Evolutionary conservation across 1,140 invertebrate genomes (phyloP), one percentile per base, ranked within the genome.

Genomic region (Capitella teleta): DNA sequence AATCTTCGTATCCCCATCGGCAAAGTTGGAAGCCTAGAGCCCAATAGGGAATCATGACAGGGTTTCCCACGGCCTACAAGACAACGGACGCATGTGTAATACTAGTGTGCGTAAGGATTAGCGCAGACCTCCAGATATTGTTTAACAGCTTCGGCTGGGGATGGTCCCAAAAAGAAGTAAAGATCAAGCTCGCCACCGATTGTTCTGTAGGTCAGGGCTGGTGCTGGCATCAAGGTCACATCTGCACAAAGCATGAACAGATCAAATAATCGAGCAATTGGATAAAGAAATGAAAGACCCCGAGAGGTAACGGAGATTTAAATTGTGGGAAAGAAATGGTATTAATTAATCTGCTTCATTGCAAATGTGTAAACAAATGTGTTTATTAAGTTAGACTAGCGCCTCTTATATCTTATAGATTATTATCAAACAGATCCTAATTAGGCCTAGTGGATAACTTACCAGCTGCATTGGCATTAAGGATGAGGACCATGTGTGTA

Each of bases 131-230:
- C n/a, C 16, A 21, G 36, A 1, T 84, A 81, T 63, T 87, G 86
- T 68, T 89, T 84, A 36, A 75, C 66, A 1, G 84, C 72, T 34
- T 87, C 83, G 52, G 85, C 80, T 1, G 87, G 85, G 10, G 58
- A 57, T 26, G 66, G 62, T 41, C 68, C 70, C 30, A 68, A 42
- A 44, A 70, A 71, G 25, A 72, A 53, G 51, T 63, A 72, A 45
- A 72, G 67, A 40, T 72, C 70, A 1, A 72, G 52, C 18, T 71
- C 56, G 28, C 68, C 70, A 14, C 70, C 70, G 23, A 66, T 64
- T 2, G 67, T 67, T 50, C 68, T 50, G 51, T 63, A 69, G 0
- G 62, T 67, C 30, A 72, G 34, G 53, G 57, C 61, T 8, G 67
- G 67, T 1, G 52, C 26, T 2, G 58, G 52, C 19, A 58, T 60